Base-by-base conservation (phyloP, 1,140 invertebrate species). In the Diabrotica undecimpunctata region DNA sequence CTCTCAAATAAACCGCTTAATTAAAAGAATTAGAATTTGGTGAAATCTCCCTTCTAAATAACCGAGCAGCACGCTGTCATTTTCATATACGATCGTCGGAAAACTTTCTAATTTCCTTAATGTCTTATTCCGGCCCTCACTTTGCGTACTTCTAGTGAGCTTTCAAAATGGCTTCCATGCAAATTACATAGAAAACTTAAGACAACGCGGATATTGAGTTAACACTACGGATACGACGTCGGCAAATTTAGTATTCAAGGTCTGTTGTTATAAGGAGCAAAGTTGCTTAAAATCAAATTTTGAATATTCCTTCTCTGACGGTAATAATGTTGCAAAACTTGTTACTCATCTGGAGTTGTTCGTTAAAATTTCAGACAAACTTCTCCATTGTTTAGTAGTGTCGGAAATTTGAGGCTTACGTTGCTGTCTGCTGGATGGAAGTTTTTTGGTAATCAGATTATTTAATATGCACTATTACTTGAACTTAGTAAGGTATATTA, bases 161-260 rank as follows among this genome's bases (percentile, higher is more conserved):
- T 73, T 74, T 73, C 73, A 75, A 75, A 75, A 75, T 75, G 73
- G 73, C 73, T 73, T 72, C 73, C 73, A 75, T 75, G 73, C 73
- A 75, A 75, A 73, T 75, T 75, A 75, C 72, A 70, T 67, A 75
- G 73, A 75, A 75, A 75, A 75, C 73, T 75, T 75, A 75, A 75
- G 73, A 75, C 73, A 75, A 70, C 73, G 72, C 72, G 73, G 73
- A 75, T 75, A 75, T 75, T 75, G 73, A 75, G 73, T 74, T 75
- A 75, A 73, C 73, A 73, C 72, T 73, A 67, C 70, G 63, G 62
- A 37, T n/a, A 64, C 59, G 55, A 61, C 57, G 53, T 41, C 39
- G 36, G 59, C 65, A 13, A 65, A 58, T 70, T 54, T 59, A 36
- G 60, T 7, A 65, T 66, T 51, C 70, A 69, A 52, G 55, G 38